Evolutionary conservation across 2,113 vertebrate genomes (phyloP).

Genomic region (Ascaphus truei): DNA sequence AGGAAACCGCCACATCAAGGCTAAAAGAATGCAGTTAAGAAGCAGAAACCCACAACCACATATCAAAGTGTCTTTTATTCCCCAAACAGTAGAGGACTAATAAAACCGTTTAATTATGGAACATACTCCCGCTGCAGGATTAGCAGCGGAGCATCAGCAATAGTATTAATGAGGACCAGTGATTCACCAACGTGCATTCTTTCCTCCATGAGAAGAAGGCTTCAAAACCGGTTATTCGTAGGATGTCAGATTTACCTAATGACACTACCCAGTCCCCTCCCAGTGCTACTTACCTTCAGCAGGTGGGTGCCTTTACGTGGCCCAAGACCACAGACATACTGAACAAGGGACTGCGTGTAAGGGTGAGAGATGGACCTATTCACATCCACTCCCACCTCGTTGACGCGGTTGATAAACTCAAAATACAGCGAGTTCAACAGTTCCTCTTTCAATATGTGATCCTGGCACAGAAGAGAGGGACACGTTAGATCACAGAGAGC

Average conservation of each 20-base stretch:
- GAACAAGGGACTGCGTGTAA: slow-evolving; percentile 92
- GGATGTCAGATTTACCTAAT: no score
- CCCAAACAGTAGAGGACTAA: no score
- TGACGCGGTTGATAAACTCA: slow-evolving; percentile 96
- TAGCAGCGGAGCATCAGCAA: no score
- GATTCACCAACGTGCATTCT: no score
- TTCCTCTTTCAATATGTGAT: slow-evolving; percentile 95
- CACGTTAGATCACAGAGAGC: not conserved
- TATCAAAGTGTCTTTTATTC: no score
- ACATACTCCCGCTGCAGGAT: no score
- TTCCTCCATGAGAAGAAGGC: no score
- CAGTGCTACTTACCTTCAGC: slow-evolving; percentile 80
- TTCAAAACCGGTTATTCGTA: no score
- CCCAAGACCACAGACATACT: slow-evolving; percentile 92
- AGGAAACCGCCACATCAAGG: no score
- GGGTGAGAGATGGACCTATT: slow-evolving; percentile 91
- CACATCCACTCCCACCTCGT: slow-evolving; percentile 96
- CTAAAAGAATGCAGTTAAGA: slow-evolving; percentile 29
- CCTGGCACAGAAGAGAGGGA: slow-evolving; percentile 57
- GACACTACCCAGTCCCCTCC: no score
- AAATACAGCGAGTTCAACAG: slow-evolving; percentile 87
- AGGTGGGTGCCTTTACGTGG: slow-evolving; percentile 92
- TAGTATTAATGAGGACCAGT: no score
- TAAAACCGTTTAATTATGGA: no score
- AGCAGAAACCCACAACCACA: not conserved